Conservation (phyloP, 2,113 vertebrate species). For the Capra hircus region DNA sequence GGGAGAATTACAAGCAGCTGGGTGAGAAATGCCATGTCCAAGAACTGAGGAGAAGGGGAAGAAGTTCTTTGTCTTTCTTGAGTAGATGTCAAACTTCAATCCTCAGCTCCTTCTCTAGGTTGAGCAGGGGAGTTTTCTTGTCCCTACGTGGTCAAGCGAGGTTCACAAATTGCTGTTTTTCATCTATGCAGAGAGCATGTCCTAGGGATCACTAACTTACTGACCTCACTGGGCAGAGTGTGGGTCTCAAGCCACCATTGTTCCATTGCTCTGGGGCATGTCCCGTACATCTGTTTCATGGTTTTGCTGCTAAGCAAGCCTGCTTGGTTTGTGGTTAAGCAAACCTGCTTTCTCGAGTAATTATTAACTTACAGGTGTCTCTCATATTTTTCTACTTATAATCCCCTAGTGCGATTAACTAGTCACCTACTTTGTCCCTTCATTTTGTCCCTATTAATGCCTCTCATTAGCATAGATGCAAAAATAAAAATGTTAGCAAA, state of each 20-base stretch:
- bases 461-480: background rate
- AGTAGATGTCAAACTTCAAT: background rate
- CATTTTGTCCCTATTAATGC: background rate
- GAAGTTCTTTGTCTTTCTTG: background rate
- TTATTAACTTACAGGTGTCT: background rate
- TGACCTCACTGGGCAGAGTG: background rate
- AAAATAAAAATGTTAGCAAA: background rate
- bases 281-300: rapidly evolving
- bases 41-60: background rate
- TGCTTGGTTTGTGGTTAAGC: background rate
- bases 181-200: background rate
- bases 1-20: background rate
- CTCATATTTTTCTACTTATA: background rate
- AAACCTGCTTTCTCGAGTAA: background rate
- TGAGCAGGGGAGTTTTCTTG: background rate
- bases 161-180: background rate
- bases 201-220: background rate
- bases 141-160: background rate
- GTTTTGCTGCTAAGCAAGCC: background rate
- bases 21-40: background rate
- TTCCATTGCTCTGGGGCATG: background rate
- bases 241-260: background rate
- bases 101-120: background rate
- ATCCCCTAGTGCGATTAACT: background rate
- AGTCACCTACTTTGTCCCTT: background rate